phyloP scores from a whole-genome alignment of 2,888 invertebrate genomes.

The Meganola albula region DNA sequence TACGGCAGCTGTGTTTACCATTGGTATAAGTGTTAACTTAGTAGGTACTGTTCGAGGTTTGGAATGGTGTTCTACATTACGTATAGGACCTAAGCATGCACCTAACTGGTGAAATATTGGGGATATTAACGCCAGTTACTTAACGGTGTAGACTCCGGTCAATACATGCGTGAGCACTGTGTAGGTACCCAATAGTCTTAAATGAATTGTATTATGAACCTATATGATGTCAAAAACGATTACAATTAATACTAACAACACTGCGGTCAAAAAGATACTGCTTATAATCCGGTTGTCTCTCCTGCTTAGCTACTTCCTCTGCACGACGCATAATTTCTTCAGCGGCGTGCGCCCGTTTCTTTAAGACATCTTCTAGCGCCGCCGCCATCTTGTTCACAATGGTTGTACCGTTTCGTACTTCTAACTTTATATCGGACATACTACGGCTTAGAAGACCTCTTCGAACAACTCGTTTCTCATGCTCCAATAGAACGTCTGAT shows the following conservation, averaged over 20 bases:
- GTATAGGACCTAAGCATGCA: no score
- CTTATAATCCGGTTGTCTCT: slow-evolving; percentile 28
- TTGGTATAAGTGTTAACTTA: no score
- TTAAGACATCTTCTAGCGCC: slow-evolving; percentile 46
- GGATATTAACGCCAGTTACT: no score
- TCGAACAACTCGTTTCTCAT: slow-evolving; percentile 51
- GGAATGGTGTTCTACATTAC: no score
- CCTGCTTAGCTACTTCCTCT: slow-evolving; percentile 43
- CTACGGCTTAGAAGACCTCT: slow-evolving; percentile 45
- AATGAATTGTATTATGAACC: no score
- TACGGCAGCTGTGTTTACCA: no score
- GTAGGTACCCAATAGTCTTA: no score
- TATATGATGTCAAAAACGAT: no score
- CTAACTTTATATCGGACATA: slow-evolving; percentile 48
- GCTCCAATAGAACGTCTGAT: slow-evolving; percentile 43
- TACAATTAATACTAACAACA: slow-evolving; percentile 52
- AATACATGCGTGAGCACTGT: no score
- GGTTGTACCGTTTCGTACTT: slow-evolving; percentile 48
- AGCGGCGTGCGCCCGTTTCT: slow-evolving; percentile 47
- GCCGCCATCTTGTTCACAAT: slow-evolving; percentile 54
- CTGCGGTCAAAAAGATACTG: slow-evolving; percentile 51
- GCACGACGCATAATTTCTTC: slow-evolving; percentile 58
- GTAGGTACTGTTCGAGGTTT: no score
- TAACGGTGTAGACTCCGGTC: no score
- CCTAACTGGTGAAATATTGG: no score